phyloP scores from a whole-genome alignment of 1,140 invertebrate species.

The Nasonia vitripennis region DNA sequence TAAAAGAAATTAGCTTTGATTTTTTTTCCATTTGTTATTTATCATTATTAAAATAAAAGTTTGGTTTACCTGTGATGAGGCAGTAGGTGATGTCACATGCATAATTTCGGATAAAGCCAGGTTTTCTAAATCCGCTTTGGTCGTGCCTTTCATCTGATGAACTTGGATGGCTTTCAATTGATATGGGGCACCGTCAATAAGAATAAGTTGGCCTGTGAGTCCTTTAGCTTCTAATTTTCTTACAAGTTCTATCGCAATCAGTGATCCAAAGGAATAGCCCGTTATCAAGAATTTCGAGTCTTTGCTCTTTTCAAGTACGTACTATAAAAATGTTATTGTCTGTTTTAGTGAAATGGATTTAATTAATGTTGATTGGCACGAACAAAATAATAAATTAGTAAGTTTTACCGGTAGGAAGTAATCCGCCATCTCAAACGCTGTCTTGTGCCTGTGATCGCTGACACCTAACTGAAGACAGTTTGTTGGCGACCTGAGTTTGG shows the following conservation, averaged over 20 bases:
- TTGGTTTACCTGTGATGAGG: background rate
- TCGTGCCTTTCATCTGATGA: background rate
- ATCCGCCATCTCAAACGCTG: constrained; percentile 65
- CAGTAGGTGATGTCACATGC: background rate
- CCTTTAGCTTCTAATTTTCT: constrained; percentile 63
- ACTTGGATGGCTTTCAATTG: constrained; percentile 53
- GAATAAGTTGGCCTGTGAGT: constrained; percentile 59
- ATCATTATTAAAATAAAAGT: background rate
- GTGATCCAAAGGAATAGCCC: constrained; percentile 70
- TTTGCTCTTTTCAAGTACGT: constrained; percentile 57
- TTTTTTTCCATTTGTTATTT: background rate
- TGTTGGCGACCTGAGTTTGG: constrained; percentile 76
- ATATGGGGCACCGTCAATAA: constrained; percentile 69
- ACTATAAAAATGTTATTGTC: constrained; percentile 36
- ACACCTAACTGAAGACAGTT: constrained; percentile 78
- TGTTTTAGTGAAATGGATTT: background rate
- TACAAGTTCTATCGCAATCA: constrained; percentile 66
- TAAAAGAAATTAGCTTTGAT: background rate
- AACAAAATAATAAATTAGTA: background rate
- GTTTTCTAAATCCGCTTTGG: constrained; percentile 30
- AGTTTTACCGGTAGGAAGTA: constrained; percentile 66
- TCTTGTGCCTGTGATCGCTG: constrained; percentile 29
- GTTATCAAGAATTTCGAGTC: constrained; percentile 65
- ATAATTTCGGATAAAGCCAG: constrained; percentile 11
- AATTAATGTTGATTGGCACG: background rate